These are phyloP conservation scores for Eclectus roratus DNA, from an alignment of 2,113 vertebrate species.

Conservation along the genomic window DNA sequence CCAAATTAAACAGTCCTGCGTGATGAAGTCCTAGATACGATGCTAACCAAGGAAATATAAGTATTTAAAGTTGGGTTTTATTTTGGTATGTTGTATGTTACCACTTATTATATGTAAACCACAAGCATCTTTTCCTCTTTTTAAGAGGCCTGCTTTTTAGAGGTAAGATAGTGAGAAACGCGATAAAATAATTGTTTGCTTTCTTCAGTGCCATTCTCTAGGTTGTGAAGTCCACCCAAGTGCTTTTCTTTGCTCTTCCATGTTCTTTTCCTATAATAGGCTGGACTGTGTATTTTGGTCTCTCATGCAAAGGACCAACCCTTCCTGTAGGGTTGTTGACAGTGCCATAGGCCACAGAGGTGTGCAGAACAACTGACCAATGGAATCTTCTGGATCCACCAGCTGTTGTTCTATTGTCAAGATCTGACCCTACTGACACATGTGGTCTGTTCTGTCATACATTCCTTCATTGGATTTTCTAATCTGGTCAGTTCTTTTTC, in stretches of 20 bases:
- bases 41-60: background rate
- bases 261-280: background rate
- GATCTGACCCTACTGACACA: rapidly evolving
- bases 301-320: background rate
- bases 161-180: background rate
- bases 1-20: background rate
- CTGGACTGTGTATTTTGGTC: background rate
- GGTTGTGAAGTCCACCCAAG: background rate
- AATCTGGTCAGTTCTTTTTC: background rate
- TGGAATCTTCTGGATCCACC: background rate
- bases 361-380: background rate
- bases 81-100: background rate
- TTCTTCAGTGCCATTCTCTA: background rate
- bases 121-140: background rate
- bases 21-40: background rate
- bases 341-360: background rate
- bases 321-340: background rate
- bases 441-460: background rate
- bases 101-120: background rate
- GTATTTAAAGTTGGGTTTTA: background rate
- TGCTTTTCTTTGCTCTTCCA: background rate
- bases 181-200: background rate
- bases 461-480: background rate
- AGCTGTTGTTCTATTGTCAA: background rate
- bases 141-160: background rate